phyloP scores from a whole-genome alignment of 35 echinoderm and acorn worm species.

The Chiridota heheva region DNA sequence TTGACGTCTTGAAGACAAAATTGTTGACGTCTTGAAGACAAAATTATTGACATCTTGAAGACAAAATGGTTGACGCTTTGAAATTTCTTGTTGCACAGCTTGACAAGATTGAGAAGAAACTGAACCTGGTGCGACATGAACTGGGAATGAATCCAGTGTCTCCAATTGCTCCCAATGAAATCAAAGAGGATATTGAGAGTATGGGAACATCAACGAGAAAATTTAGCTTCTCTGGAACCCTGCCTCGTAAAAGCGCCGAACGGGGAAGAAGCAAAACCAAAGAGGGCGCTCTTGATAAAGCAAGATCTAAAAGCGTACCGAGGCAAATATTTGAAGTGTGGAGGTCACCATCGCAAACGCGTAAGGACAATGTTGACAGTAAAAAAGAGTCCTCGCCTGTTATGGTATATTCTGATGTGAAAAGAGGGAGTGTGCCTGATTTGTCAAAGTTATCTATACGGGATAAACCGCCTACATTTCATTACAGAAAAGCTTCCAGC shows the following conservation, averaged over 20 bases:
- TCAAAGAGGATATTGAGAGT: conserved; percentile 32
- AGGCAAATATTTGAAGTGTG: conserved; percentile 70
- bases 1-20: too few species aligned
- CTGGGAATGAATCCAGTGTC: conserved; percentile 52
- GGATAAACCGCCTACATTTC: too few species aligned
- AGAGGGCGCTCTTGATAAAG: conserved; percentile 39
- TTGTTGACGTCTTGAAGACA: too few species aligned
- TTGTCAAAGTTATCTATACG: too few species aligned
- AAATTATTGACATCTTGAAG: too few species aligned
- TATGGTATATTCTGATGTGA: conserved; percentile 47
- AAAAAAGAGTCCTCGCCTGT: conserved; percentile 42
- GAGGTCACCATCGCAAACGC: conserved; percentile 57
- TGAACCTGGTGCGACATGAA: conserved; percentile 46
- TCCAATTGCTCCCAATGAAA: conserved; percentile 17
- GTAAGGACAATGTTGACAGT: conserved; percentile 42
- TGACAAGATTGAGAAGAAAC: conserved; percentile 54
- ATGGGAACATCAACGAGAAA: conserved; percentile 47
- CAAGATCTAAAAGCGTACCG: conserved; percentile 80
- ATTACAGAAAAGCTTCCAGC: too few species aligned
- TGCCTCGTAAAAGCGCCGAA: conserved; percentile 45
- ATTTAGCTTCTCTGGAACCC: conserved; percentile 45
- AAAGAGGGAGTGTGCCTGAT: not conserved
- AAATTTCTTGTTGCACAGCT: conserved; percentile 3
- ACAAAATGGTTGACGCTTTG: not conserved
- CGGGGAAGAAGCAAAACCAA: conserved; percentile 70